Conservation (phyloP, 2,797 vertebrate genomes). For the Acrocephalus scirpaceus region DNA sequence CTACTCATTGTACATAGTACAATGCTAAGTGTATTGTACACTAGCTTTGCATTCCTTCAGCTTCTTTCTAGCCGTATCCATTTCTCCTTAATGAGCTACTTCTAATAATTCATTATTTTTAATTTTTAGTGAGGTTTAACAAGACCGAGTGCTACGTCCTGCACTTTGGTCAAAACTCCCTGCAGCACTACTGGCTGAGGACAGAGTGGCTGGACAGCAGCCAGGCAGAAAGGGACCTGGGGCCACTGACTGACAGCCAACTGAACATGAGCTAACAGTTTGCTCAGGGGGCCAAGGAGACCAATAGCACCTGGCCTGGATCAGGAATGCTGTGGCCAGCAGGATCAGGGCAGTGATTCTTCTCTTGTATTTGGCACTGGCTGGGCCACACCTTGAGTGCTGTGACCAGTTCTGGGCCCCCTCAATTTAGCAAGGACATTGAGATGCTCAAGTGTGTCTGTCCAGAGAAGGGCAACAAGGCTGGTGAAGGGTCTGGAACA, state of each 20-base stretch:
- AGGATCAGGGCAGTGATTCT: not conserved
- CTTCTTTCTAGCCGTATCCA: not conserved
- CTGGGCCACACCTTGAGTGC: not conserved
- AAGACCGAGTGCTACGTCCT: not conserved
- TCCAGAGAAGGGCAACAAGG: not conserved
- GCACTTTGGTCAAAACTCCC: not conserved
- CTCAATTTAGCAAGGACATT: not conserved
- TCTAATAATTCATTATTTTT: not conserved
- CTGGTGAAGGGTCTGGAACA: not conserved
- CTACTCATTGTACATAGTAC: fast-evolving
- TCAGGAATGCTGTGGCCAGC: not conserved
- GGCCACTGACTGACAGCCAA: fast-evolving
- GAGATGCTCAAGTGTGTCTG: not conserved
- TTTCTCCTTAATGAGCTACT: not conserved
- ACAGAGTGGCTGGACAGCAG: not conserved
- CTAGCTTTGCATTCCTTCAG: not conserved
- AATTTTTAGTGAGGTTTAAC: not conserved
- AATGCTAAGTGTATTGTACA: fast-evolving
- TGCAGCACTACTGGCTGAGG: not conserved
- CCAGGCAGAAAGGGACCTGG: not conserved
- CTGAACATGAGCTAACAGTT: not conserved
- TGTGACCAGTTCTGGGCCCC: not conserved
- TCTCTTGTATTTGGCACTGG: not conserved
- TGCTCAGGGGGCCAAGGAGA: not conserved
- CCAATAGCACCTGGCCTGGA: not conserved